A percentile compares a stretch with the other conserved stretches of the same genome.
These are phyloP conservation scores for Rhyacophila evoluta DNA, from an alignment of 2,888 invertebrate genomes.

Conservation along the genomic window DNA sequence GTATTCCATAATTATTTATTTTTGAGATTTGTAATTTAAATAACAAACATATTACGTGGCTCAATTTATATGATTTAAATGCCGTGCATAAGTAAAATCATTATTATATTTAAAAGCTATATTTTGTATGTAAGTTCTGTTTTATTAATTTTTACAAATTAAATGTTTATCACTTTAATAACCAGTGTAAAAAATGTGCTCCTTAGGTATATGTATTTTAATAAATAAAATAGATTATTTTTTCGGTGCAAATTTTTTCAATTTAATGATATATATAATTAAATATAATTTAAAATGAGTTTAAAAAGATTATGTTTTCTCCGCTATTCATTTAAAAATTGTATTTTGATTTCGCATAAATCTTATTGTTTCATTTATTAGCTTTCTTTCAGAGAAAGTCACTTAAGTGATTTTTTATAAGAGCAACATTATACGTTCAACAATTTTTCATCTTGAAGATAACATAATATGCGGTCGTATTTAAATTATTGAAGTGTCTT, in stretches of 20 bases:
- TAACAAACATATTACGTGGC: background rate
- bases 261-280: no score
- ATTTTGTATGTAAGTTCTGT: background rate
- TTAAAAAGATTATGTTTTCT: no score
- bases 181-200: background rate
- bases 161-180: background rate
- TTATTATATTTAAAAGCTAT: background rate
- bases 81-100: background rate
- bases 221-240: background rate
- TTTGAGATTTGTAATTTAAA: background rate
- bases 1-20: slow-evolving; percentile 11
- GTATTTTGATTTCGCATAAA: no score
- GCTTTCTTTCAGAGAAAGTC: slow-evolving; percentile 17
- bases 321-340: no score
- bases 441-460: no score
- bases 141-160: background rate
- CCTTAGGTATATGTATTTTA: background rate
- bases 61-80: slow-evolving; percentile 16
- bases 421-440: background rate
- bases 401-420: background rate
- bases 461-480: no score
- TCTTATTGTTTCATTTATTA: slow-evolving; percentile 18
- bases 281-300: no score
- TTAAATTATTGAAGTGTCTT: no score
- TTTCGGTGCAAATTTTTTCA: background rate